Evolutionary conservation across 2,113 vertebrate genomes (phyloP).

Genomic region (Nothobranchius kuhntae): DNA sequence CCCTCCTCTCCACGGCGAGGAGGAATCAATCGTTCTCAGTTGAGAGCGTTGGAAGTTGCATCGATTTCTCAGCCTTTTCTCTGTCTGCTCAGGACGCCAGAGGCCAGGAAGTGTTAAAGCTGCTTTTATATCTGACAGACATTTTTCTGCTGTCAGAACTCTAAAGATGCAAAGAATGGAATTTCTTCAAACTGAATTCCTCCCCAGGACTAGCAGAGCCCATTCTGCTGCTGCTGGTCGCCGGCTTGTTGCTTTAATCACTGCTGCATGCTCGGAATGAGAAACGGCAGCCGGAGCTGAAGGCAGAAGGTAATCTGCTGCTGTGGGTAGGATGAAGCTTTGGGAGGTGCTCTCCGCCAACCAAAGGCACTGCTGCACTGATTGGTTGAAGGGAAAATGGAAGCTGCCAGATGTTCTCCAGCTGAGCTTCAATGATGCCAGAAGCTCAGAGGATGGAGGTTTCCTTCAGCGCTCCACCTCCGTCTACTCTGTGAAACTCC

Average conservation of each 20-base stretch:
- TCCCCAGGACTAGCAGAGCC: background rate
- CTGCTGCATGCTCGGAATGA: background rate
- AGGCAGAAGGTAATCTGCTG: slow-evolving; percentile 2
- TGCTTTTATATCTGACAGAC: slow-evolving; percentile 15
- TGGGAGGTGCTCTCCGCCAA: background rate
- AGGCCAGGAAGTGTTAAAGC: slow-evolving; percentile 22
- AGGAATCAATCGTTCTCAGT: slow-evolving; percentile 41
- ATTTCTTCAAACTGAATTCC: background rate
- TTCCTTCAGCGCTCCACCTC: no score
- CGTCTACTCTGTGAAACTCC: no score
- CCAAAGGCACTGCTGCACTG: no score
- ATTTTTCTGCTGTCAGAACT: slow-evolving; percentile 38
- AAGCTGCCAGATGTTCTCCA: no score
- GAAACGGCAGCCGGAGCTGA: background rate
- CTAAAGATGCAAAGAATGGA: slow-evolving; percentile 8
- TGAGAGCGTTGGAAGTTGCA: slow-evolving; percentile 35
- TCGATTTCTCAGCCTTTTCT: slow-evolving; percentile 37
- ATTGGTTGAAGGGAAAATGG: no score
- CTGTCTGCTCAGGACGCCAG: slow-evolving; percentile 24
- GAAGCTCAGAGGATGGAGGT: no score
- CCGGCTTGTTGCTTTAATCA: slow-evolving; percentile 10
- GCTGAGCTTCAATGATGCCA: no score
- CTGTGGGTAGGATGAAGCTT: slow-evolving; percentile 1
- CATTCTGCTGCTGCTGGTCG: background rate
- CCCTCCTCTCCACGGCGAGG: slow-evolving; percentile 41